Base-by-base conservation (phyloP, 2,113 vertebrate species). In the Nothocercus nigrocapillus region DNA sequence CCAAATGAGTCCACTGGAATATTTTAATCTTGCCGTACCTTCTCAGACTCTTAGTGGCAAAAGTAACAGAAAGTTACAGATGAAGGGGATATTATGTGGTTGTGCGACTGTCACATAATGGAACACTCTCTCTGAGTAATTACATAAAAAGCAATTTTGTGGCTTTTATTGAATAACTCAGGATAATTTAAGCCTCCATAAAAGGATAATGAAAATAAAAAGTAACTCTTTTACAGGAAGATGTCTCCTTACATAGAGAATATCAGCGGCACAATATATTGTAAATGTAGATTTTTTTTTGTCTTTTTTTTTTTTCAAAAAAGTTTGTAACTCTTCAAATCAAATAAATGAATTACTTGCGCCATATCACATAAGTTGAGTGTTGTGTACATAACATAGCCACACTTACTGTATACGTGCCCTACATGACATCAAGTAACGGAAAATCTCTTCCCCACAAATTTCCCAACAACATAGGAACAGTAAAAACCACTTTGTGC, bases 101-200 rank as follows among this genome's bases (percentile, higher is more conserved):
- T 90, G 66, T 85, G 49, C 45, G 92, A 88, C 88, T 82, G 54
- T 91, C 94, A 88, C 93, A 56, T 97, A 97, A 97, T 82, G 87
- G 95, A 95, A 66, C 56, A 53, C 44, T 78, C 51, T 76, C 74
- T 85, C 91, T 85, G 38, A 95, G 77, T 90, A 96, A 95, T 92
- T 95, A 62, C 13, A 28, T 80, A 89, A 94, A 96, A 81, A 85
- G 78, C 91, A 90, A 38, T 95, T 93, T 77, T 72, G 68, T 85
- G 89, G 84, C n/a, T 93, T 95, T 96, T 95, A 93, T 30, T 77
- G 95, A 96, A 93, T 54, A 95, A 66, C 80, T 88, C 49, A 40
- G 78, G 93, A 77, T 88, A 96, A 94, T 94, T 92, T 89, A 84
- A 96, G 82, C 42, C 38, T 34, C 54, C 61, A 67, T 90, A 69